These are phyloP conservation scores for Ennomos erosarius DNA, from an alignment of 2,888 invertebrate genomes.

Conservation along the genomic window DNA sequence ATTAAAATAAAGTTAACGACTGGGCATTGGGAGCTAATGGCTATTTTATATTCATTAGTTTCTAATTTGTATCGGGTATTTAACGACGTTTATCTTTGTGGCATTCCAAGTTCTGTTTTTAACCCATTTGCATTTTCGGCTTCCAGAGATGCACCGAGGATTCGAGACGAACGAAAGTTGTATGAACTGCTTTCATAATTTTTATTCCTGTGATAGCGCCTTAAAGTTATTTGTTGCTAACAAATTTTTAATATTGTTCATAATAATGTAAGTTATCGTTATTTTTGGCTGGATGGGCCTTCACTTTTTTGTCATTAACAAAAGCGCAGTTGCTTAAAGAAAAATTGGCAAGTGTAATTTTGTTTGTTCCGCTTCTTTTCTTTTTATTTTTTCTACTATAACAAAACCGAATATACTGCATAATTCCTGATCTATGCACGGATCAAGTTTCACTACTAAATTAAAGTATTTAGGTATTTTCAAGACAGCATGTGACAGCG, in stretches of 20 bases:
- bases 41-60: conserved; percentile 40
- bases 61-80: conserved; percentile 38
- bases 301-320: conserved; percentile 23
- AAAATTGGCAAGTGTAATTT: not conserved
- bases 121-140: conserved; percentile 42
- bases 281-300: conserved; percentile 39
- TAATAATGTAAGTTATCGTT: conserved; percentile 47
- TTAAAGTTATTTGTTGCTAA: conserved; percentile 50
- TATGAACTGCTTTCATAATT: conserved; percentile 55
- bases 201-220: conserved; percentile 73
- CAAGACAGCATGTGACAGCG: conserved; percentile 20
- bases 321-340: not conserved
- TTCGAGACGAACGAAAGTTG: conserved; percentile 38
- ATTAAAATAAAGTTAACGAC: conserved; percentile 41
- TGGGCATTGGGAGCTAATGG: conserved; percentile 36
- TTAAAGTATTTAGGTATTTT: conserved; percentile 19
- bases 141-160: conserved; percentile 45
- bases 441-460: conserved; percentile 21
- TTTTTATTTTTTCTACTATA: not conserved
- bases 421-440: not conserved
- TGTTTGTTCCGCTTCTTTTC: not conserved
- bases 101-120: conserved; percentile 36
- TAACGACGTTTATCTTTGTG: conserved; percentile 34
- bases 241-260: conserved; percentile 42
- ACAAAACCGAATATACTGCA: no score